Conservation (phyloP, 2,888 invertebrate species). For the Trichogramma dendrolimi region DNA sequence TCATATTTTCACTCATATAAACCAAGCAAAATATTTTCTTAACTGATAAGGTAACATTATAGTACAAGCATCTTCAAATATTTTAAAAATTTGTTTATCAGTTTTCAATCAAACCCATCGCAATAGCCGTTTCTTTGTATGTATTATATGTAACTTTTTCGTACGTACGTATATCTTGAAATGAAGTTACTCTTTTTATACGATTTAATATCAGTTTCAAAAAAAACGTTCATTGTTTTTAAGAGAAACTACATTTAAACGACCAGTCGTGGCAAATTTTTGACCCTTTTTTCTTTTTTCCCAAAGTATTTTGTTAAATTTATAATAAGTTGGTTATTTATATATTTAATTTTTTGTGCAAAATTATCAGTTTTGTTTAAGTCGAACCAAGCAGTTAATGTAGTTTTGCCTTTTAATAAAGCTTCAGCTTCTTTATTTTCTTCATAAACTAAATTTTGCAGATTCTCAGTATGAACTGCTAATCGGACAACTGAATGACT, state of each 20-base stretch:
- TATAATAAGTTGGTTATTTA: constrained; percentile 11
- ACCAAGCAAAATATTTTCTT: too few species aligned
- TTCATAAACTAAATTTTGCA: constrained; percentile 24
- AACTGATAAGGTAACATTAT: too few species aligned
- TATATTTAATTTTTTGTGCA: constrained; percentile 15
- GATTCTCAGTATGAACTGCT: constrained; percentile 24
- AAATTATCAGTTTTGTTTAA: constrained; percentile 15
- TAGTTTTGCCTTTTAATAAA: constrained; percentile 21
- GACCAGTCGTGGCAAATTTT: constrained; percentile 20
- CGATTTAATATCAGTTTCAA: constrained; percentile 20
- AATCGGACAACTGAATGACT: too few species aligned
- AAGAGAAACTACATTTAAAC: constrained; percentile 18
- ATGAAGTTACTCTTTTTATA: constrained; percentile 15
- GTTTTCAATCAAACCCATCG: too few species aligned
- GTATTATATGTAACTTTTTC: too few species aligned
- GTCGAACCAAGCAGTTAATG: constrained; percentile 26
- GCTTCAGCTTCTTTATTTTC: constrained; percentile 18
- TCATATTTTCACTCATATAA: too few species aligned
- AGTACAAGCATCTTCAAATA: too few species aligned
- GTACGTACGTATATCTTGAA: too few species aligned
- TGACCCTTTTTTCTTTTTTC: constrained; percentile 10
- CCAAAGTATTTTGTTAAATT: constrained; percentile 11
- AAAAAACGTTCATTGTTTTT: constrained; percentile 25
- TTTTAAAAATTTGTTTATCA: too few species aligned
- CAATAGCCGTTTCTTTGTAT: too few species aligned